A percentile compares a stretch with the other conserved stretches of the same genome.
phyloP scores from a whole-genome alignment of 2,113 vertebrate species.

The Pelecanus crispus region DNA sequence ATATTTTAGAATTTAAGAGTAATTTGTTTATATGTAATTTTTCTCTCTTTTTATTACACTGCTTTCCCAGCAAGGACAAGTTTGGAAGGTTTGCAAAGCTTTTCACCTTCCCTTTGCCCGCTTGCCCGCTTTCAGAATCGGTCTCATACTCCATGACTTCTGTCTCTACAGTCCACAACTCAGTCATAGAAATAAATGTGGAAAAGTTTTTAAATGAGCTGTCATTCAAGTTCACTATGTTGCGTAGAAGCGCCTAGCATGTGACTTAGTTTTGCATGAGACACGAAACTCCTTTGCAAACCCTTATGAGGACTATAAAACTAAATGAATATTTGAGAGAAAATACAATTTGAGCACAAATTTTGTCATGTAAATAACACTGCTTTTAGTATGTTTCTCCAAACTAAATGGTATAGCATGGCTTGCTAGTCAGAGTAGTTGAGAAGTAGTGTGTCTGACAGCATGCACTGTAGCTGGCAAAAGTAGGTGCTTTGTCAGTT shows the following conservation, averaged over 20 bases:
- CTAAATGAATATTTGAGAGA: background rate
- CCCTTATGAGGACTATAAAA: background rate
- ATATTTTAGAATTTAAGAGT: slow-evolving; percentile 74
- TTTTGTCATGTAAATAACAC: slow-evolving; percentile 11
- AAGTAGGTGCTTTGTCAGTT: background rate
- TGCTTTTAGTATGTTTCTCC: slow-evolving; percentile 16
- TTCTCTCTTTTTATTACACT: slow-evolving; percentile 98
- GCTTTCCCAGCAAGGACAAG: slow-evolving; percentile 99
- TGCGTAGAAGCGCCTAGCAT: slow-evolving; percentile 48
- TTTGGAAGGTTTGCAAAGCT: slow-evolving; percentile 99
- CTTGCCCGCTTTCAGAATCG: slow-evolving; percentile 83
- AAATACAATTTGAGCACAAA: background rate
- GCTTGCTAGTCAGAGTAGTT: slow-evolving; percentile 15
- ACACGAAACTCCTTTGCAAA: slow-evolving; percentile 26
- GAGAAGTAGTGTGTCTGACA: background rate
- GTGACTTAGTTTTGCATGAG: slow-evolving; percentile 67
- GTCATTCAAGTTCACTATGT: slow-evolving; percentile 41
- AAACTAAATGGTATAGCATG: background rate
- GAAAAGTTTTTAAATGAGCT: slow-evolving; percentile 60
- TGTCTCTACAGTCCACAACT: slow-evolving; percentile 80
- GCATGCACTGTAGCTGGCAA: slow-evolving; percentile 1
- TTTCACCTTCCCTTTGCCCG: slow-evolving; percentile 99
- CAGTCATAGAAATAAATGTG: slow-evolving; percentile 66
- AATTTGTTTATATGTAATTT: slow-evolving; percentile 90
- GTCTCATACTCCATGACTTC: slow-evolving; percentile 88